Conservation (phyloP, 2,113 vertebrate species). For the Phalacrocorax carbo region DNA sequence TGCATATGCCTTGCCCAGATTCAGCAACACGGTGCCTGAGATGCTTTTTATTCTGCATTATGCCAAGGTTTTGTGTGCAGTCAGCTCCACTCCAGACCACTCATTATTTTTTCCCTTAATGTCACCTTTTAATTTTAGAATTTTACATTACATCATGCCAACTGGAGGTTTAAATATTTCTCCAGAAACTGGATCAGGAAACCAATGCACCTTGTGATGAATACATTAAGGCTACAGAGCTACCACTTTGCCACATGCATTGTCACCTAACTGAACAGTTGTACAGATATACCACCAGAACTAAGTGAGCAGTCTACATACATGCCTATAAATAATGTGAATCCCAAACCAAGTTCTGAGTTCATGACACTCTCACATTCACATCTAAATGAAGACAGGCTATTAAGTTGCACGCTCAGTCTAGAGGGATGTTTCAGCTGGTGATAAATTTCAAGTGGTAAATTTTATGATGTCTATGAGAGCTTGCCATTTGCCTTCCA, state of each 20-base stretch:
- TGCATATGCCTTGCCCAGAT: background rate
- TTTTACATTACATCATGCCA: background rate
- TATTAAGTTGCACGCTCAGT: background rate
- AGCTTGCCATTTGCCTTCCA: background rate
- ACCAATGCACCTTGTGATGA: slow-evolving; percentile 13
- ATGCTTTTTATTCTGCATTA: background rate
- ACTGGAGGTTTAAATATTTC: slow-evolving; percentile 42
- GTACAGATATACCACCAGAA: background rate
- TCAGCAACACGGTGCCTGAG: background rate
- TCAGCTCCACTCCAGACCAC: background rate
- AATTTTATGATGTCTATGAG: background rate
- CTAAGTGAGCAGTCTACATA: background rate
- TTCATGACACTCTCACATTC: background rate
- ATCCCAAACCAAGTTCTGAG: background rate
- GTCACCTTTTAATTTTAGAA: background rate
- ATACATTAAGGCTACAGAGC: slow-evolving; percentile 32
- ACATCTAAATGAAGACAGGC: background rate
- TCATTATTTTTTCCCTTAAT: background rate
- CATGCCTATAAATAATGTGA: background rate
- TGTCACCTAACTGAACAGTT: background rate
- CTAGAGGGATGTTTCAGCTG: background rate
- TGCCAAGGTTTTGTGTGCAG: background rate
- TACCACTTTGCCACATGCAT: background rate
- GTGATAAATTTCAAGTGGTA: background rate
- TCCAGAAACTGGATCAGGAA: slow-evolving; percentile 22